A percentile compares a stretch with the other conserved stretches of the same genome.
Conservation (phyloP, 2,888 invertebrate species). For the Thymelicus sylvestris region DNA sequence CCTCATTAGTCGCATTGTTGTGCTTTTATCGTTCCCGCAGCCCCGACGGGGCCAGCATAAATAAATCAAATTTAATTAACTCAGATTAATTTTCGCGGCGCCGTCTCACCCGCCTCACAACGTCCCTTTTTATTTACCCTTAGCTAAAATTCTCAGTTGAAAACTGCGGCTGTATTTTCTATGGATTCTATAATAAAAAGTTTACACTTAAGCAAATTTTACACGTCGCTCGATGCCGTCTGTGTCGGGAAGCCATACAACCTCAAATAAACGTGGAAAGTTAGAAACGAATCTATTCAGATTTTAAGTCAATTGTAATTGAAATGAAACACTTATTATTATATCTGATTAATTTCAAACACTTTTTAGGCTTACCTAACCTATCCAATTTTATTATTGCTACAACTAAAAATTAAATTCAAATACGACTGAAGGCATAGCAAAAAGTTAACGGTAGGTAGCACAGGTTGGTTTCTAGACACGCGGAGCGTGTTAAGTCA, state of each 20-base stretch:
- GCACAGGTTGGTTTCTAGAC: too few relatives aligned
- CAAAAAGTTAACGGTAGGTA: too few relatives aligned
- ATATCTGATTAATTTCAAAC: neutral
- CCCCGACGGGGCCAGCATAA: slow-evolving; percentile 69
- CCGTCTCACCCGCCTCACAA: slow-evolving; percentile 56
- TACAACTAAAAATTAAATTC: too few relatives aligned
- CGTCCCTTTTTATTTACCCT: slow-evolving; percentile 78
- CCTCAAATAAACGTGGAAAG: slow-evolving; percentile 59
- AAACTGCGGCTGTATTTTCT: slow-evolving; percentile 65
- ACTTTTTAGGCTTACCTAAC: slow-evolving; percentile 2
- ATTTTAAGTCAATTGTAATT: slow-evolving; percentile 47
- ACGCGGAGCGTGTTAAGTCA: too few relatives aligned
- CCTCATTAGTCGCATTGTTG: slow-evolving; percentile 81
- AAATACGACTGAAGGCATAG: too few relatives aligned
- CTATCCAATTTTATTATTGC: neutral
- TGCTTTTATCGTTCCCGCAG: slow-evolving; percentile 74
- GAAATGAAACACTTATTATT: slow-evolving; percentile 22
- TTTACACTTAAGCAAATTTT: slow-evolving; percentile 76
- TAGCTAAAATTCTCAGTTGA: slow-evolving; percentile 67
- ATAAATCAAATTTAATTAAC: slow-evolving; percentile 85
- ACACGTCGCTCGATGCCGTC: slow-evolving; percentile 63
- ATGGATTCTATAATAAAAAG: slow-evolving; percentile 82
- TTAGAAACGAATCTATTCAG: slow-evolving; percentile 14
- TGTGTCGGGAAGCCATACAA: slow-evolving; percentile 61
- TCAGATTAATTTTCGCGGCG: slow-evolving; percentile 82